Evolutionary conservation across 2,797 vertebrate species (phyloP).

Genomic region (Cryptoblepharus egeriae): DNA sequence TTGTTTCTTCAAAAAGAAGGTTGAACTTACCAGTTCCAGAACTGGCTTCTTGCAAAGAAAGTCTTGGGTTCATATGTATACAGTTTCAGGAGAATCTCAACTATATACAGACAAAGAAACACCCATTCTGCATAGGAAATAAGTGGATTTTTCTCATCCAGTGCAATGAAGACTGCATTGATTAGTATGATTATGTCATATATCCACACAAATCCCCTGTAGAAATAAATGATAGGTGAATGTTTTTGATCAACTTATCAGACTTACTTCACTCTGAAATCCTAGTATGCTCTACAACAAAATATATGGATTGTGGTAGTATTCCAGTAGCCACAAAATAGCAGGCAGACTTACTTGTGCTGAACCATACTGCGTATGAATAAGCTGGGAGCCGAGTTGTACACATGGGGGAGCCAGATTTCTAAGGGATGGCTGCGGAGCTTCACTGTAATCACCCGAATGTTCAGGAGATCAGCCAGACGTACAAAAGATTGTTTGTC

Average conservation of each 20-base stretch:
- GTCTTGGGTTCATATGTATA: conserved; percentile 87
- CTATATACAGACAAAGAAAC: conserved; percentile 87
- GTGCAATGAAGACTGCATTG: conserved; percentile 91
- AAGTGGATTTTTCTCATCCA: conserved; percentile 87
- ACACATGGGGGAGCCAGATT: conserved; percentile 76
- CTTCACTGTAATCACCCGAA: conserved; percentile 87
- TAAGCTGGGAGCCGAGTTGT: conserved; percentile 80
- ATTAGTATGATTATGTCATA: conserved; percentile 90
- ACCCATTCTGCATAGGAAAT: conserved; percentile 88
- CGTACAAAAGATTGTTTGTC: conserved; percentile 88
- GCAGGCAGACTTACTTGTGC: conserved; percentile 81
- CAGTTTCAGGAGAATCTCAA: conserved; percentile 92
- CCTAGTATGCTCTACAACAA: not conserved
- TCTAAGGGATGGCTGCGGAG: conserved; percentile 84
- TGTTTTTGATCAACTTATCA: not conserved
- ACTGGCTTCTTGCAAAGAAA: conserved; percentile 87
- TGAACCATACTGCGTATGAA: conserved; percentile 80
- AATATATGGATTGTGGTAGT: not conserved
- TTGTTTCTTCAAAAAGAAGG: too few species aligned
- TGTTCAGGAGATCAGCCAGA: conserved; percentile 92
- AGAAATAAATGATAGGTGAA: conserved; percentile 19
- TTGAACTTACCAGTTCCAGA: conserved; percentile 92
- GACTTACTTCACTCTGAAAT: not conserved
- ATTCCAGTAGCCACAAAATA: not conserved
- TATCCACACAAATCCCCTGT: conserved; percentile 86